Conservation (phyloP, 1,140 invertebrate genomes). For the Grapholita molesta region DNA sequence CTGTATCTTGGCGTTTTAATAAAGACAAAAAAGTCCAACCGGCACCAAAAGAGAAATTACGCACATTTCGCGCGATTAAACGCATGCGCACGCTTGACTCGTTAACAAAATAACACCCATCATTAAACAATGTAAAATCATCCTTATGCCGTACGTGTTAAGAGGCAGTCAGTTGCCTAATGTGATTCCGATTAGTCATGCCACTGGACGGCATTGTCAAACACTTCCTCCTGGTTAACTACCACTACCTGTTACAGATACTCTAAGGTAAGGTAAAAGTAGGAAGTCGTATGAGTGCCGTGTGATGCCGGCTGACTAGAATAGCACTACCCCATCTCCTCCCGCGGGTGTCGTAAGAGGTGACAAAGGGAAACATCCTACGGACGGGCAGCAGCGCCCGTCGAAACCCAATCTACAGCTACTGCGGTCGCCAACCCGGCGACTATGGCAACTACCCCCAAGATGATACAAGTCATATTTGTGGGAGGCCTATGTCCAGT, state of each 20-base stretch:
- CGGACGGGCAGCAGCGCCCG: no score
- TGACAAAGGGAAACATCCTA: no score
- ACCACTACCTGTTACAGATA: constrained; percentile 3
- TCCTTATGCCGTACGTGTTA: neutral
- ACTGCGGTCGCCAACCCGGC: no score
- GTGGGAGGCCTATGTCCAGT: no score
- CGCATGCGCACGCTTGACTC: neutral
- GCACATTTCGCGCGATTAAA: constrained; percentile 9
- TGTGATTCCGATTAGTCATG: neutral
- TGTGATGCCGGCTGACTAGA: no score
- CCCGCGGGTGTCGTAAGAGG: no score
- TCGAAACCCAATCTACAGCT: no score
- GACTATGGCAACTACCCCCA: no score
- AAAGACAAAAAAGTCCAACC: neutral
- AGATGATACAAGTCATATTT: no score
- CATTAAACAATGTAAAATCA: neutral
- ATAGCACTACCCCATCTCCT: no score
- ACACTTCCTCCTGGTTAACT: neutral
- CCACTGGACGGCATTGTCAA: constrained; percentile 10
- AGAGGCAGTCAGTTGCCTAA: neutral
- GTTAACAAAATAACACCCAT: neutral
- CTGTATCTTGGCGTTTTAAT: neutral
- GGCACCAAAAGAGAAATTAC: constrained; percentile 11
- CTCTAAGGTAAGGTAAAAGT: neutral
- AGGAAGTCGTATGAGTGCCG: neutral